Evolutionary conservation across 23 tunicate genomes (phyloP).

Genomic region (Trididemnum nubilum): DNA sequence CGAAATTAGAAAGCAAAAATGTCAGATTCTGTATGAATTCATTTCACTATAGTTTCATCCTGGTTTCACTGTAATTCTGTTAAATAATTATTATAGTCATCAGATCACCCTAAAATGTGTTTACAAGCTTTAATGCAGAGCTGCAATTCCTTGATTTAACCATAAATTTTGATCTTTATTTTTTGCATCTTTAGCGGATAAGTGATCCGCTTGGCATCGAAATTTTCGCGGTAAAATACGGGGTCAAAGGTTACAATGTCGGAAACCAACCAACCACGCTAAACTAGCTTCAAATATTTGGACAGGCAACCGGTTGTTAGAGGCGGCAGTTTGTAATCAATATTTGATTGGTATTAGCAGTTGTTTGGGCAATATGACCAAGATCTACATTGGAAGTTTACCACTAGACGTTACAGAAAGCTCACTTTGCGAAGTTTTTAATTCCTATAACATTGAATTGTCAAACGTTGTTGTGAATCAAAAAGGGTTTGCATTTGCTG

Average conservation of each 20-base stretch:
- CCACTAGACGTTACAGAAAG: conserved; percentile 62
- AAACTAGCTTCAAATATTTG: conserved; percentile 35
- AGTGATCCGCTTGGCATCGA: no score
- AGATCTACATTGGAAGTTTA: conserved; percentile 74
- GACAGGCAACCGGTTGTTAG: neutral
- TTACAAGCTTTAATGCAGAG: no score
- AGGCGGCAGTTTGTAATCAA: neutral
- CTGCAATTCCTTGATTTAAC: no score
- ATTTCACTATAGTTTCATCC: no score
- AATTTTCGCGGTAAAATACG: conserved; percentile 17
- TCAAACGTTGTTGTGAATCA: conserved; percentile 76
- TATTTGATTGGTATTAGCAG: conserved; percentile 39
- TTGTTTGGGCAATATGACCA: conserved; percentile 68
- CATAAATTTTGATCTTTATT: no score
- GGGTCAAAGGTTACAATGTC: conserved; percentile 60
- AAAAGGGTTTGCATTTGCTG: conserved; percentile 91
- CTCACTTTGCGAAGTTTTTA: conserved; percentile 56
- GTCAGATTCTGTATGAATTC: no score
- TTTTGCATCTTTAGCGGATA: no score
- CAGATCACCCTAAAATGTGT: no score
- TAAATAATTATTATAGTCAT: no score
- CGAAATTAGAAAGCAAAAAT: no score
- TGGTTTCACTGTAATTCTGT: no score
- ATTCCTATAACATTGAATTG: conserved; percentile 47
- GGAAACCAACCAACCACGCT: conserved; percentile 64